Base-by-base conservation (phyloP, 2,888 invertebrate species). In the Sinodicranocentrus sp. region DNA sequence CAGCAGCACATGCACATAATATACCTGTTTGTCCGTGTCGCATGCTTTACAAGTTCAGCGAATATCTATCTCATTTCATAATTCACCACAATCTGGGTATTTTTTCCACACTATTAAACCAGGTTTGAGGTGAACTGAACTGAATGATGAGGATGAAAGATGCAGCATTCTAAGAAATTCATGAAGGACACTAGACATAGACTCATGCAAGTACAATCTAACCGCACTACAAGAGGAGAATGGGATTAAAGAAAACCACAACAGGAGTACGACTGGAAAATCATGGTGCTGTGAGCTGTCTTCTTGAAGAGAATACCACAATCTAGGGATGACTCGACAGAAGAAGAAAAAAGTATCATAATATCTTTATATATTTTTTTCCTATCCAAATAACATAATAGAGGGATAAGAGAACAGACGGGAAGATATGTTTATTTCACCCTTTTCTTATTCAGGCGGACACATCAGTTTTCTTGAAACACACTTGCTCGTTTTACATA, bases 261-360 rank as follows among this genome's bases (percentile, higher is more conserved):
- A 28, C 10, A 39, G 10, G 39, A 48, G 48, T 21, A 25, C 8
- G 44, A 73, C 73, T 61, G 73, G 61, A 73, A 59, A 48, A 73
- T 73, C 61, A 72, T 61, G 25, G 26, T 59, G 57, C 48, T 39
- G 17, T 21, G 23, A 23, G 39, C 28, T 43, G 43, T 23, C 59
- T 21, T 8, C 23, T 44, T 43, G 1, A 21, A 44, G 43, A 72
- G 25, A 57, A 57, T 23, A 48, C n/a, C 17, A 21, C 21, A 52
- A 70, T 39, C 6, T 10, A 72, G 21, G 61, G 43, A 73, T 73
- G 73, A 73, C 73, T 73, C 48, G 73, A 48, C 73, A 73, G 28
- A 72, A 52, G 26, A 68, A 71, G 25, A 59, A 72, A 73, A 73
- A 73, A 44, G 73, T 73, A 73, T 73, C 73, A 73, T 61, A 70